phyloP scores from a whole-genome alignment of 2,113 vertebrate species.

The Tamias sibiricus region DNA sequence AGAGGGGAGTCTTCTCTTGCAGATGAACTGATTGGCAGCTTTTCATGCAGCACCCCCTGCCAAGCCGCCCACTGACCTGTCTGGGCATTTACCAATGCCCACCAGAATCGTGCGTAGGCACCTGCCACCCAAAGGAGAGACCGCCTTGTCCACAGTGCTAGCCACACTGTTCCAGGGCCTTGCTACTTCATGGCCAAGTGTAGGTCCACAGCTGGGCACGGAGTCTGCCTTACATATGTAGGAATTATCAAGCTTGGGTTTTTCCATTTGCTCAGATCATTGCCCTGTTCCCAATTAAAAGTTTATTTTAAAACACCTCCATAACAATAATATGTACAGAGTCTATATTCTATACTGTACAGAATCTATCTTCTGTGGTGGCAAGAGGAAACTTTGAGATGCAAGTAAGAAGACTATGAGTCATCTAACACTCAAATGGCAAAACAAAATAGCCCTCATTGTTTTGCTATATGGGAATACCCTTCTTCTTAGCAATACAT shows the following conservation, averaged over 20 bases:
- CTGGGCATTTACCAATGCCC: neutral
- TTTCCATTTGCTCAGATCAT: neutral
- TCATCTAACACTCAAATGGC: constrained; percentile 29
- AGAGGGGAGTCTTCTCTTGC: accelerated
- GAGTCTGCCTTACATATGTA: accelerated
- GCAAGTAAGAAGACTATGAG: neutral
- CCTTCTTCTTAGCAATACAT: neutral
- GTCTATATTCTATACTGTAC: neutral
- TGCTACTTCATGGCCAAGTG: neutral
- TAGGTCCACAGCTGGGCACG: accelerated
- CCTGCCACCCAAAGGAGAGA: neutral
- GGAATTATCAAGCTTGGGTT: neutral
- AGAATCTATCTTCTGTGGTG: neutral
- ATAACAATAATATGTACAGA: neutral
- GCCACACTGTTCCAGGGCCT: neutral
- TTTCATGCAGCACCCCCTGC: no score
- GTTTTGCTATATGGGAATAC: neutral
- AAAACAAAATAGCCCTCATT: neutral
- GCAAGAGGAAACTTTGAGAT: neutral
- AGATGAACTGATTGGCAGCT: no score
- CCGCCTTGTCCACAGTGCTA: accelerated
- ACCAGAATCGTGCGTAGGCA: accelerated
- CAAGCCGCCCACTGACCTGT: neutral
- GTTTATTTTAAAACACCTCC: neutral
- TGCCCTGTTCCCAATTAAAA: neutral